A percentile compares a stretch with the other conserved stretches of the same genome.
Conservation (phyloP, 53 echinoderm and acorn worm genomes). For the Patiria pectinifera region DNA sequence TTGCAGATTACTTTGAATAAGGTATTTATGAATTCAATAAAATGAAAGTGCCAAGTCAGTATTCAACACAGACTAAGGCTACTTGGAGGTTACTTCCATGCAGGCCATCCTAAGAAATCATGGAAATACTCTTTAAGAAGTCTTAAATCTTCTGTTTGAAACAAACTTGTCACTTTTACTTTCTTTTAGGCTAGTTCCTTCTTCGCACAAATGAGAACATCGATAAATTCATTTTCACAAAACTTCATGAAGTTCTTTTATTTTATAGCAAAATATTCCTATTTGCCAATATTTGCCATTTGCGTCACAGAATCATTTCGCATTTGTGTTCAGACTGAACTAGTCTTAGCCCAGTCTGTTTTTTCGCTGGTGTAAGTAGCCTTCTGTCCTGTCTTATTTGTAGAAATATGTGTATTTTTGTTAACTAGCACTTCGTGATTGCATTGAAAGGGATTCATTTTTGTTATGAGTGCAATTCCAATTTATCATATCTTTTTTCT, state of each 20-base stretch:
- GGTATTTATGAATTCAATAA: conserved; percentile 8
- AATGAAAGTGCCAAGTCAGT: conserved; percentile 15
- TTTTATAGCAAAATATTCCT: neutral
- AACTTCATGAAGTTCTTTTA: neutral
- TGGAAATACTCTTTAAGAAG: neutral
- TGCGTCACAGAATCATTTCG: no score
- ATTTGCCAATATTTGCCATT: neutral
- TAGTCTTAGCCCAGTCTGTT: neutral
- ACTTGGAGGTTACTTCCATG: neutral
- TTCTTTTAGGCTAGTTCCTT: neutral
- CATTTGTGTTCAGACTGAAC: neutral
- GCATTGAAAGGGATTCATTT: neutral
- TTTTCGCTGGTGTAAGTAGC: neutral
- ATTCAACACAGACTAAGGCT: neutral
- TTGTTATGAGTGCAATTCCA: neutral
- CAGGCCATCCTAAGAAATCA: neutral
- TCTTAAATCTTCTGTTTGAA: neutral
- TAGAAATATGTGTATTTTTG: neutral
- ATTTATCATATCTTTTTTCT: neutral
- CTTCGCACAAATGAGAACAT: neutral
- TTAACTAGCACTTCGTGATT: neutral
- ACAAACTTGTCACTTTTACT: neutral
- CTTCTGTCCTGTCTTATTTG: conserved; percentile 4
- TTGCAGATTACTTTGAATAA: neutral
- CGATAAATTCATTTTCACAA: neutral